Conservation (phyloP, 2,888 invertebrate genomes). For the Coelopa pilipes region DNA sequence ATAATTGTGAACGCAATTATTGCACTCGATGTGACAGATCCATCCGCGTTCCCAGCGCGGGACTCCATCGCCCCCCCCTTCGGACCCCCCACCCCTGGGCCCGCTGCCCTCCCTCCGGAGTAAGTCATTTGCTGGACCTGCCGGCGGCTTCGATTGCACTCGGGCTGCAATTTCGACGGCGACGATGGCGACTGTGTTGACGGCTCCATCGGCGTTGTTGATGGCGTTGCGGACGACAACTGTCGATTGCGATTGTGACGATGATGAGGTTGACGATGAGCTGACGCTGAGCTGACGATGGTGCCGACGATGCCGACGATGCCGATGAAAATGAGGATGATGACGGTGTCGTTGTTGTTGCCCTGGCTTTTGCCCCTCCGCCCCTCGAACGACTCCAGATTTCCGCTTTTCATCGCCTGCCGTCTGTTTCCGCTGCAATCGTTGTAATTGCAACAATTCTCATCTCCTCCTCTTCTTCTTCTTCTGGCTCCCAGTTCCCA, state of each 20-base stretch:
- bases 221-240: not conserved
- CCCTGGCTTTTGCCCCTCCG: not conserved
- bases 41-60: not conserved
- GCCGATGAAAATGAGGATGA: not conserved
- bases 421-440: not conserved
- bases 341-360: not conserved
- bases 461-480: too few relatives aligned
- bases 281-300: not conserved
- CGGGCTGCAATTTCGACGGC: not conserved
- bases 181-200: not conserved
- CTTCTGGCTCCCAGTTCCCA: not conserved
- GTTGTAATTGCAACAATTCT: too few relatives aligned
- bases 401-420: not conserved
- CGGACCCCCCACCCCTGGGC: not conserved
- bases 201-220: not conserved
- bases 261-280: not conserved
- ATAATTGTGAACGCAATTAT: conserved; percentile 34
- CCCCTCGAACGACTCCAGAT: not conserved
- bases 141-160: not conserved
- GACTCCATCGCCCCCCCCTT: not conserved
- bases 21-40: conserved; percentile 26
- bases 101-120: not conserved
- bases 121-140: conserved; percentile 1
- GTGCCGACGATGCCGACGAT: not conserved
- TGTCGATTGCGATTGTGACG: not conserved